phyloP scores from a whole-genome alignment of 2,113 vertebrate genomes.

The Paradoxurus hermaphroditus region DNA sequence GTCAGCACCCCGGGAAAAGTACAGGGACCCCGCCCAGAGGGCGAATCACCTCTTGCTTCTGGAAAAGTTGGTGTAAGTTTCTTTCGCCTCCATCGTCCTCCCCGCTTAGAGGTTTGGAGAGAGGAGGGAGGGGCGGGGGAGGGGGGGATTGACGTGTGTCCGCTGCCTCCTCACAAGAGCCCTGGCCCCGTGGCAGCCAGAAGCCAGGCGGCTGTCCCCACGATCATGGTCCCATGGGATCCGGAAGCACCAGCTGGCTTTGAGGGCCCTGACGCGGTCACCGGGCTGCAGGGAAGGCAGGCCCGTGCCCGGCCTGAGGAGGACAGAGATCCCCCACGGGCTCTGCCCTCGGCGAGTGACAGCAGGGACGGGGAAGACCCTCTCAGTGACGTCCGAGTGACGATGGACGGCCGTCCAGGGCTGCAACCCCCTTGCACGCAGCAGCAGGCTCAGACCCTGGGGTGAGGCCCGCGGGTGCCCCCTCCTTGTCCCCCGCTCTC shows the following conservation, averaged over 20 bases:
- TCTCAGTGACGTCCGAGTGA: neutral
- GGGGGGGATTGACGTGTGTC: rapidly evolving
- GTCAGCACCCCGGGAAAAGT: neutral
- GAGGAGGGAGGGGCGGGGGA: neutral
- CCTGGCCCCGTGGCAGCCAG: neutral
- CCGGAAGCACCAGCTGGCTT: neutral
- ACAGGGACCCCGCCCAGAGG: neutral
- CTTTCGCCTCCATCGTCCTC: neutral
- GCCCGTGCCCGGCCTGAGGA: neutral
- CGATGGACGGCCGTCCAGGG: neutral
- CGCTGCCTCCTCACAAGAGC: neutral
- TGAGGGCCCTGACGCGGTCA: neutral
- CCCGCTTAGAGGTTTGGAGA: neutral
- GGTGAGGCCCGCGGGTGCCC: neutral
- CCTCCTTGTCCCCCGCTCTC: neutral
- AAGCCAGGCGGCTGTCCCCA: neutral
- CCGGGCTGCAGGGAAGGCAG: neutral
- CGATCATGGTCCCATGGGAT: neutral
- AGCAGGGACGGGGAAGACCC: neutral
- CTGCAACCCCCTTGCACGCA: neutral
- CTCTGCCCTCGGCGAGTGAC: neutral
- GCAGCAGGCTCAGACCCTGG: neutral
- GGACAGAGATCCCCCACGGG: neutral
- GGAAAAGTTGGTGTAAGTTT: neutral
- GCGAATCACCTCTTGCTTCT: neutral